These are phyloP conservation scores for Lynx canadensis DNA, from an alignment of 2,113 vertebrate species.

Conservation along the genomic window DNA sequence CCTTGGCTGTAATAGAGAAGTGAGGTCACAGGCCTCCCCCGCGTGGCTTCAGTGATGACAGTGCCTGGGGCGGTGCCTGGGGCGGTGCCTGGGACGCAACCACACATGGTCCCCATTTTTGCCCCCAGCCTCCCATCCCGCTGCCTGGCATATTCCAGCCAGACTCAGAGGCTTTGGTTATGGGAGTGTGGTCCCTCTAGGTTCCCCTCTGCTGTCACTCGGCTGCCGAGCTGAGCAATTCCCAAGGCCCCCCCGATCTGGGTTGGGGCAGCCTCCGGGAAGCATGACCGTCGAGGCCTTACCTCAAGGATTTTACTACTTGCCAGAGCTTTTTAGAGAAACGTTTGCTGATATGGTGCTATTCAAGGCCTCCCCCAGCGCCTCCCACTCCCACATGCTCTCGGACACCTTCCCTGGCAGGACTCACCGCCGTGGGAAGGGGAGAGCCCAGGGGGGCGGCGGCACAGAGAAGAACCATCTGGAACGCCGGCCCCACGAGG, in stretches of 20 bases:
- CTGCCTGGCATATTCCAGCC: background rate
- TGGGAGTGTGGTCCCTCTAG: accelerated
- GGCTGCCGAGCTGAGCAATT: background rate
- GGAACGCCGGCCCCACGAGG: background rate
- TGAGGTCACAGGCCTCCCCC: accelerated
- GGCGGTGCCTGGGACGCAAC: too few species aligned
- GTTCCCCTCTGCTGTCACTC: background rate
- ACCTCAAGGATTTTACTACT: background rate
- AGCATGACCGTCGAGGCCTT: background rate
- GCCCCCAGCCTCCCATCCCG: accelerated
- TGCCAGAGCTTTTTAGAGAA: background rate
- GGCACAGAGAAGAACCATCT: background rate
- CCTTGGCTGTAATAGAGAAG: background rate
- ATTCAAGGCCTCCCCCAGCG: background rate
- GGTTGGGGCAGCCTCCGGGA: background rate
- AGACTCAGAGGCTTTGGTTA: background rate
- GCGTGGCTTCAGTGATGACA: too few species aligned
- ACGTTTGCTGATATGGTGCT: background rate
- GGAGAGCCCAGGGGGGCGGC: background rate
- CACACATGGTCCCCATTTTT: background rate
- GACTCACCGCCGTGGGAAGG: background rate
- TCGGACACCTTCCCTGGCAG: background rate
- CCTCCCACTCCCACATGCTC: background rate
- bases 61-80: background rate
- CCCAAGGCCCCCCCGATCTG: background rate